These are phyloP conservation scores for Molossus alvarezi DNA, from an alignment of 2,797 vertebrate species.

Conservation along the genomic window DNA sequence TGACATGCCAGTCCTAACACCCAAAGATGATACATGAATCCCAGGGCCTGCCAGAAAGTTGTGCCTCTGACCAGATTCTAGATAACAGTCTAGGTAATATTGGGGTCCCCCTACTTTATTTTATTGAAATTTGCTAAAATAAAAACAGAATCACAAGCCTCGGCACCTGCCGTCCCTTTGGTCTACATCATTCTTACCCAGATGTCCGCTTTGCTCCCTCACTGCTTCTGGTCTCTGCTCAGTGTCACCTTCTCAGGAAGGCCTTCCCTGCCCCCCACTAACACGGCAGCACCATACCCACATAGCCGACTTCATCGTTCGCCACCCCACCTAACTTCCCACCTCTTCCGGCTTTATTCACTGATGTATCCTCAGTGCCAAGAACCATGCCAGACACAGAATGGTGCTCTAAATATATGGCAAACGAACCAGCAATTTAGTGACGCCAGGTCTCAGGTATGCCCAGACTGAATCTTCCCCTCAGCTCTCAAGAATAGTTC, in stretches of 20 bases:
- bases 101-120: background rate
- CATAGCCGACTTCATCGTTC: too few species aligned
- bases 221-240: background rate
- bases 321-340: background rate
- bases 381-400: background rate
- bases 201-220: background rate
- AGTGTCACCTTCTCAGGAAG: background rate
- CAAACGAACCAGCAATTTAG: background rate
- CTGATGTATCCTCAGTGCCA: background rate
- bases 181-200: background rate
- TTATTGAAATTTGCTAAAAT: background rate
- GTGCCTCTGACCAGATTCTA: background rate
- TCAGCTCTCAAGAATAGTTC: background rate
- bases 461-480: background rate
- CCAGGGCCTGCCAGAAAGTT: background rate
- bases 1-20: background rate
- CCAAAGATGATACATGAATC: fast-evolving
- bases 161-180: background rate
- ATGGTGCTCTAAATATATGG: background rate
- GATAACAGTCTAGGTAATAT: background rate
- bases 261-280: background rate
- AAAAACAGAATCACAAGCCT: background rate
- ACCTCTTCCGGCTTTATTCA: background rate
- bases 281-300: background rate
- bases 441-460: background rate